phyloP scores from a whole-genome alignment of 2,888 invertebrate species.

The Apodemia zela region DNA sequence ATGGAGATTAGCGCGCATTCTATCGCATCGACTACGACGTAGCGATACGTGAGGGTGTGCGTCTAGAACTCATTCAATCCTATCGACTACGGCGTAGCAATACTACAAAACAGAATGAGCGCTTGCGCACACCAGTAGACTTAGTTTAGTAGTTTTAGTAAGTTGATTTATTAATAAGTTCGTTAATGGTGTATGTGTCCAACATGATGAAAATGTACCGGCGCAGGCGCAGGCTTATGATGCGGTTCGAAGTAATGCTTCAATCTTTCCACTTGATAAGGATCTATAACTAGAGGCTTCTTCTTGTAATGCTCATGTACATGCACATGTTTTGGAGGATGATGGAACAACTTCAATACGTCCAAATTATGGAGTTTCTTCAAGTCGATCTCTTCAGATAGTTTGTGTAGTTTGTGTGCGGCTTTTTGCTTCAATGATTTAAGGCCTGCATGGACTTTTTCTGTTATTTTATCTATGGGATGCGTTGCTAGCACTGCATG shows the following conservation, averaged over 20 bases:
- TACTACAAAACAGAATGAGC: too few relatives aligned
- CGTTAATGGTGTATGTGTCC: constrained; percentile 22
- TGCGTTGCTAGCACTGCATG: constrained; percentile 48
- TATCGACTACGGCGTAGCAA: too few relatives aligned
- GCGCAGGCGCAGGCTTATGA: constrained; percentile 31
- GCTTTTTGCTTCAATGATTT: constrained; percentile 42
- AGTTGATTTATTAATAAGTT: too few relatives aligned
- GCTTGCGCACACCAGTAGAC: too few relatives aligned
- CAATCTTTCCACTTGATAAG: constrained; percentile 36
- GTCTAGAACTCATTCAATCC: too few relatives aligned
- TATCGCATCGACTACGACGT: too few relatives aligned
- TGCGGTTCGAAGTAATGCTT: constrained; percentile 39
- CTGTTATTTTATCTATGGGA: constrained; percentile 49
- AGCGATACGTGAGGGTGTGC: too few relatives aligned
- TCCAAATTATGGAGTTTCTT: constrained; percentile 36
- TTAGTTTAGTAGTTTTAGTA: too few relatives aligned
- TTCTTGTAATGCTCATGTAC: constrained; percentile 35
- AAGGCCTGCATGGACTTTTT: constrained; percentile 40
- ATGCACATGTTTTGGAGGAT: constrained; percentile 32
- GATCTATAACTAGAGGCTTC: constrained; percentile 35
- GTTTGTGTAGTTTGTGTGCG: constrained; percentile 37
- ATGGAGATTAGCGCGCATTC: too few relatives aligned
- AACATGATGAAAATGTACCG: constrained; percentile 28
- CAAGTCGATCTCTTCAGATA: constrained; percentile 38
- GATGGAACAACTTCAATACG: constrained; percentile 29